Percentiles rank a stretch among this genome's conserved stretches.
Evolutionary conservation across 1,140 invertebrate genomes (phyloP).

Genomic region (Zophobas morio): DNA sequence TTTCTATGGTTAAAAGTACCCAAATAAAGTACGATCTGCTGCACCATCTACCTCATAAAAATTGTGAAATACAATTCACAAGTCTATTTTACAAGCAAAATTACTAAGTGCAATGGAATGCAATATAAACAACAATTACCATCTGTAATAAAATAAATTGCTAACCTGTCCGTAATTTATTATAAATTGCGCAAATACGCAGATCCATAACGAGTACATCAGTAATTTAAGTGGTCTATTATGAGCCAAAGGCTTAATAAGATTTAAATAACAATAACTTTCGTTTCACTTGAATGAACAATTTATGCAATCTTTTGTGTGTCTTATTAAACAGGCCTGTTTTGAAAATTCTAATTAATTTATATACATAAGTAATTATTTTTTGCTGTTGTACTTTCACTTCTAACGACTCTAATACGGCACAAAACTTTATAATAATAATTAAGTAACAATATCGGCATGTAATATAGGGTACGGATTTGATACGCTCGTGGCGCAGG

Average conservation of each 20-base stretch:
- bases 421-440: conserved; percentile 23
- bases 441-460: conserved; percentile 29
- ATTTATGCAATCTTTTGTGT: conserved; percentile 19
- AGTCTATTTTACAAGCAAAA: too few species aligned
- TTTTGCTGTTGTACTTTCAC: conserved; percentile 26
- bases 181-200: conserved; percentile 5
- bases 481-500: conserved; percentile 8
- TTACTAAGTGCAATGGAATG: too few species aligned
- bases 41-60: too few species aligned
- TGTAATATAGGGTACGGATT: conserved; percentile 7
- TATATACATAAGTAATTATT: neutral
- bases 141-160: neutral
- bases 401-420: neutral
- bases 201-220: conserved; percentile 8
- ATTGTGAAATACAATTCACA: too few species aligned
- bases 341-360: conserved; percentile 33
- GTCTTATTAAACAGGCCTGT: conserved; percentile 1
- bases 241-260: conserved; percentile 1
- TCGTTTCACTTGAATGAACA: conserved; percentile 23
- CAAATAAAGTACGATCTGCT: too few species aligned
- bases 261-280: conserved; percentile 1
- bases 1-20: too few species aligned
- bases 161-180: neutral
- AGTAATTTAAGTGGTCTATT: neutral
- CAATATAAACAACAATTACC: neutral